Percentiles rank a stretch among this genome's conserved stretches.
Conservation (phyloP, 1,140 invertebrate species). For the Neodiprion fabricii region DNA sequence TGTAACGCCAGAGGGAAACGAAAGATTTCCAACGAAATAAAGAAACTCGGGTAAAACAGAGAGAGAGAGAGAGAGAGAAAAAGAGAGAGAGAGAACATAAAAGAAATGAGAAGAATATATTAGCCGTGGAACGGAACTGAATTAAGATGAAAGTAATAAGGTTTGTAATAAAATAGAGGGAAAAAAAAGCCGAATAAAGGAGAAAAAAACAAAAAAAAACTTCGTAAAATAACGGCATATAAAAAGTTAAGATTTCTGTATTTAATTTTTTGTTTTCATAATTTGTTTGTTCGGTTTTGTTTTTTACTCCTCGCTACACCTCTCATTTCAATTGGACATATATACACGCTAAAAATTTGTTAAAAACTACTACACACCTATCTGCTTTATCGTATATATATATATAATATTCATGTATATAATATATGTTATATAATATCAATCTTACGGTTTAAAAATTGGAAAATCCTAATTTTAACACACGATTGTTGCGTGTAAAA, state of each 20-base stretch:
- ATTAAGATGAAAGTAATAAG: slow-evolving; percentile 9
- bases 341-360: slow-evolving; percentile 58
- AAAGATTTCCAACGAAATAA: neutral
- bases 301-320: slow-evolving; percentile 19
- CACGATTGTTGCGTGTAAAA: slow-evolving; percentile 17
- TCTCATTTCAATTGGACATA: slow-evolving; percentile 52
- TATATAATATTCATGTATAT: slow-evolving; percentile 31
- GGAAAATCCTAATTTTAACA: slow-evolving; percentile 56
- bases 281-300: neutral
- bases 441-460: slow-evolving; percentile 50
- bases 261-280: neutral
- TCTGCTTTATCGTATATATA: slow-evolving; percentile 43
- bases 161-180: slow-evolving; percentile 12
- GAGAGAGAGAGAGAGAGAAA: slow-evolving; percentile 4
- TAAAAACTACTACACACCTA: slow-evolving; percentile 58
- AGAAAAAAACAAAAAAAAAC: slow-evolving; percentile 30
- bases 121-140: neutral
- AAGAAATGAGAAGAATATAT: slow-evolving; percentile 28
- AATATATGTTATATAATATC: slow-evolving; percentile 38
- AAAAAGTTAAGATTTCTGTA: slow-evolving; percentile 9
- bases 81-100: slow-evolving; percentile 28
- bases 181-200: slow-evolving; percentile 15
- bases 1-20: neutral
- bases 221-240: slow-evolving; percentile 15
- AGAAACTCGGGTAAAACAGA: neutral